phyloP scores from a whole-genome alignment of 2,113 vertebrate genomes.

The Erythrocercus mccallii region DNA sequence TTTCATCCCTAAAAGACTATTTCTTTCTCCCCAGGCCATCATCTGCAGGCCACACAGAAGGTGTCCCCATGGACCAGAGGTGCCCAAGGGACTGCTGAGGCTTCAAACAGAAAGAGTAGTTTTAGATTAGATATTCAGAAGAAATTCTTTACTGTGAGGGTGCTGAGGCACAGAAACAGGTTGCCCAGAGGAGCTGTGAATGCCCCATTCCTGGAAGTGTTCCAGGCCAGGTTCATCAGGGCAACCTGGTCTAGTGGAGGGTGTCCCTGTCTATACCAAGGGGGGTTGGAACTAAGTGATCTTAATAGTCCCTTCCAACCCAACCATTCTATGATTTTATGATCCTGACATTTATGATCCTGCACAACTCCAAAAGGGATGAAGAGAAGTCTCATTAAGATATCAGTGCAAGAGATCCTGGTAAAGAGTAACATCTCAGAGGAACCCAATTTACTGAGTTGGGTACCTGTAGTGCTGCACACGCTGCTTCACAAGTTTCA shows the following conservation, averaged over 20 bases:
- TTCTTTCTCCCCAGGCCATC: not conserved
- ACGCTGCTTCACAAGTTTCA: not conserved
- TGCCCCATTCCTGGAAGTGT: not conserved
- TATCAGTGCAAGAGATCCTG: not conserved
- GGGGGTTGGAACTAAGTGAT: not conserved
- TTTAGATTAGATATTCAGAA: not conserved
- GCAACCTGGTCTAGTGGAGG: not conserved
- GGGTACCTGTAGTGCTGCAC: not conserved
- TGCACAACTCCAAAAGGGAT: not conserved
- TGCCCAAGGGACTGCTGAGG: not conserved
- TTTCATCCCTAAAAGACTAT: not conserved
- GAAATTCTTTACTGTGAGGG: not conserved
- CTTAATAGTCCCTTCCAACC: not conserved
- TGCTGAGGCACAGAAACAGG: not conserved
- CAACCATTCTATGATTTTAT: not conserved
- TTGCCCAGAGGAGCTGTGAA: not conserved
- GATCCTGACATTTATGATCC: not conserved
- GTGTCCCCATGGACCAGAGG: not conserved
- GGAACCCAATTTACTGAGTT: accelerated
- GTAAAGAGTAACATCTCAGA: not conserved
- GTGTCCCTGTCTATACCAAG: not conserved
- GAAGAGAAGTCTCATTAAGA: not conserved
- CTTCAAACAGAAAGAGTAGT: not conserved
- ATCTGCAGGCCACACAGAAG: not conserved
- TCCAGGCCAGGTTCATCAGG: not conserved